Percentiles rank a stretch among this genome's conserved stretches.
These are phyloP conservation scores for Percina caprodes DNA, from an alignment of 2,113 vertebrate species.

Conservation along the genomic window DNA sequence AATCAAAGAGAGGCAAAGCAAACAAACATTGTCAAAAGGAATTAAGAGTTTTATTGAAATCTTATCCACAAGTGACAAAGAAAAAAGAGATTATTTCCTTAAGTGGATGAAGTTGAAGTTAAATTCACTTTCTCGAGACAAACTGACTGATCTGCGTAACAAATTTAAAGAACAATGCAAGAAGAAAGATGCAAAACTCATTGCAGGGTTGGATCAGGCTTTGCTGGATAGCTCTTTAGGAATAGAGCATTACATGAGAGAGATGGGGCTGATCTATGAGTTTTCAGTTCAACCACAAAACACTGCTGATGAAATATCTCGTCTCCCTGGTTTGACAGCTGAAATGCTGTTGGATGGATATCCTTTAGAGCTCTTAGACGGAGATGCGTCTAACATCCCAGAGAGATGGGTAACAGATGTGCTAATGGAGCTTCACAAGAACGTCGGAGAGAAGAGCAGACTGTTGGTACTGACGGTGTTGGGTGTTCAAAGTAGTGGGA, in stretches of 20 bases:
- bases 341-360: conserved; percentile 73
- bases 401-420: conserved; percentile 67
- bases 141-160: not conserved
- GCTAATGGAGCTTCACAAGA: conserved; percentile 63
- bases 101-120: conserved; percentile 66
- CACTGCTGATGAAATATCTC: not conserved
- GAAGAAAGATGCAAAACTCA: not conserved
- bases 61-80: conserved; percentile 28
- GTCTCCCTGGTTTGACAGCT: conserved; percentile 65
- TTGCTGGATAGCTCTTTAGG: conserved; percentile 73
- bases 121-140: conserved; percentile 21
- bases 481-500: conserved; percentile 78
- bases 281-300: conserved; percentile 22
- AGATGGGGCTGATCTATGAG: conserved; percentile 76
- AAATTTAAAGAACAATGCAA: conserved; percentile 5
- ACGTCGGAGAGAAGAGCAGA: conserved; percentile 55
- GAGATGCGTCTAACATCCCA: conserved; percentile 76
- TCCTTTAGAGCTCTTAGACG: conserved; percentile 77
- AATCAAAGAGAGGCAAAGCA: not conserved
- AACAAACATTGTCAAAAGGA: not conserved
- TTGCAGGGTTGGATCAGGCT: conserved; percentile 55
- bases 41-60: conserved; percentile 58
- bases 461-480: conserved; percentile 73
- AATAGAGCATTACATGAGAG: conserved; percentile 78
- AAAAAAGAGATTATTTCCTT: conserved; percentile 53